Percentiles rank a stretch among this genome's conserved stretches.
These are phyloP conservation scores for Penaeus japonicus DNA, from an alignment of 1,140 invertebrate genomes.

Conservation along the genomic window DNA sequence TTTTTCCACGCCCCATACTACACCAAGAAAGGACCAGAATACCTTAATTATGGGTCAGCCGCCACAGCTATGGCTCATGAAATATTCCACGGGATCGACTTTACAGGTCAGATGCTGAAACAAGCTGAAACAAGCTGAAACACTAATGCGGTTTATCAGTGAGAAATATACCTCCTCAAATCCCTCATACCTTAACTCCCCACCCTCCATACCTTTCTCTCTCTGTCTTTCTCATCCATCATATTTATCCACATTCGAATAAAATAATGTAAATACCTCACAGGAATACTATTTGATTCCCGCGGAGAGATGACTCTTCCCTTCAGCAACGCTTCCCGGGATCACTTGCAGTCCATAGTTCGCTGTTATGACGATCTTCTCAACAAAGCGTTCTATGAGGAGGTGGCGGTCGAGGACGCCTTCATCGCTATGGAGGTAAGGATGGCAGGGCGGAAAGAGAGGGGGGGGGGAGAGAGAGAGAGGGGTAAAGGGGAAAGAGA, in stretches of 20 bases:
- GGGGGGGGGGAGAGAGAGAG: too few relatives aligned
- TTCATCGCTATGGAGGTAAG: slow-evolving; percentile 37
- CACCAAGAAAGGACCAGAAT: neutral
- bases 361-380: slow-evolving; percentile 38
- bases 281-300: neutral
- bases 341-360: neutral
- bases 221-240: neutral
- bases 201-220: neutral
- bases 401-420: neutral
- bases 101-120: neutral
- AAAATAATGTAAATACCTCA: too few relatives aligned
- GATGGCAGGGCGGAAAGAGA: neutral
- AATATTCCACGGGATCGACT: slow-evolving; percentile 33
- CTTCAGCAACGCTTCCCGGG: neutral
- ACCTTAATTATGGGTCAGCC: slow-evolving; percentile 40
- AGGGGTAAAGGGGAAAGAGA: neutral
- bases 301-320: neutral
- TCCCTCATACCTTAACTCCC: neutral
- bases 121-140: too few relatives aligned
- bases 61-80: slow-evolving; percentile 32
- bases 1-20: slow-evolving; percentile 41
- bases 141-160: too few relatives aligned
- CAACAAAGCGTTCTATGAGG: neutral
- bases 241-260: neutral
- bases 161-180: too few relatives aligned